A percentile compares a stretch with the other conserved stretches of the same genome.
Conservation (phyloP, 2,797 vertebrate species). For the Trichosurus vulpecula region DNA sequence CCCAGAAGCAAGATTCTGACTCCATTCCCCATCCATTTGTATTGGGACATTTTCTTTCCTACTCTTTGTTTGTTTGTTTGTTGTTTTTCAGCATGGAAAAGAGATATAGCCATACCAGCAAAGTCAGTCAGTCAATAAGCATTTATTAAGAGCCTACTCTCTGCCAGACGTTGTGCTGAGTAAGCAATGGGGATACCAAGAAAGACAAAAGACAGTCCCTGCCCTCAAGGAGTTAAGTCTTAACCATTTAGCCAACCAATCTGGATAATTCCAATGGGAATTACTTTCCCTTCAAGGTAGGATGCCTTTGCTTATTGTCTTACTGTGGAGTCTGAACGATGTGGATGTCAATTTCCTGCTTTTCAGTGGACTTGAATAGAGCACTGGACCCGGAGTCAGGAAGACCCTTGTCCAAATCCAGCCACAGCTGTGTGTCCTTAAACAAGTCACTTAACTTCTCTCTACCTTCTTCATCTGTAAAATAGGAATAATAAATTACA, state of each 20-base stretch:
- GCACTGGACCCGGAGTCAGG: neutral
- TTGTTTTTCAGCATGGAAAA: neutral
- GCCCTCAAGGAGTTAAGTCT: neutral
- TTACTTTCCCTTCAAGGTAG: neutral
- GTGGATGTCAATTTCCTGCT: neutral
- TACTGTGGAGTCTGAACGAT: neutral
- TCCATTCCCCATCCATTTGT: neutral
- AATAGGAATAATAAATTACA: neutral
- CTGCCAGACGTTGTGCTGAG: neutral
- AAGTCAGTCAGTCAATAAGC: neutral
- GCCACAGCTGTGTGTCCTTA: neutral
- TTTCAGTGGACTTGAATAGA: neutral
- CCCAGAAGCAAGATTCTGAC: conserved; percentile 11
- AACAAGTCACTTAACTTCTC: neutral
- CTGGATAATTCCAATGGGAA: neutral
- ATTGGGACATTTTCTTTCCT: neutral
- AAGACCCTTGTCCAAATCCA: neutral
- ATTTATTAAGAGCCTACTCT: neutral
- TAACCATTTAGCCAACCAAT: neutral
- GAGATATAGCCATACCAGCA: neutral
- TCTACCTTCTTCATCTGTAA: conserved; percentile 19
- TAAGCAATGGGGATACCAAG: neutral
- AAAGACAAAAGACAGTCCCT: neutral
- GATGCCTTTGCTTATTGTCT: neutral
- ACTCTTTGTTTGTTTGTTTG: neutral